phyloP scores from a whole-genome alignment of 1,140 invertebrate genomes.

The Drosophila bocki region DNA sequence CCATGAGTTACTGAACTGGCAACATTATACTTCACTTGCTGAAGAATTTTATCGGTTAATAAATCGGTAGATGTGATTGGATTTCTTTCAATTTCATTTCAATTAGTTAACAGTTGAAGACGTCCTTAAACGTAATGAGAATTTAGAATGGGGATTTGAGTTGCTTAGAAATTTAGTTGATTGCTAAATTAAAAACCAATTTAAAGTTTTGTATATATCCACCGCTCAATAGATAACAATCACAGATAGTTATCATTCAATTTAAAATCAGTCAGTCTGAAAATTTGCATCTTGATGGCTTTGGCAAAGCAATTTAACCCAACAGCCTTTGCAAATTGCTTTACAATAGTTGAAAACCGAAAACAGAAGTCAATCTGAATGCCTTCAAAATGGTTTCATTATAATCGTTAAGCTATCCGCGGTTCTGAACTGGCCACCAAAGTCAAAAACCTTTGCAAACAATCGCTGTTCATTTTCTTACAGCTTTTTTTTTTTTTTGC shows the following conservation, averaged over 20 bases:
- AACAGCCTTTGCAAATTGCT: slow-evolving; percentile 40
- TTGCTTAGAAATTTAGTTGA: too few relatives aligned
- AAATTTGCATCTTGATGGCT: slow-evolving; percentile 32
- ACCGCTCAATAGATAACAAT: slow-evolving; percentile 1
- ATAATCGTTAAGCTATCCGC: slow-evolving; percentile 46
- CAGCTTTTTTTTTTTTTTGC: slow-evolving; percentile 9
- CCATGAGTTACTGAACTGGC: slow-evolving; percentile 4
- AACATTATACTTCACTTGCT: neutral
- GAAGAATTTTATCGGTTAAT: neutral
- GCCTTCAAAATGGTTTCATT: slow-evolving; percentile 64
- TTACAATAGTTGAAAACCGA: slow-evolving; percentile 21
- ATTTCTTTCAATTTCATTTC: neutral
- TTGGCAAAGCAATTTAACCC: slow-evolving; percentile 42
- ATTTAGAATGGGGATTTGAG: neutral
- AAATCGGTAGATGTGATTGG: neutral
- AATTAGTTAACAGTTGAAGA: neutral
- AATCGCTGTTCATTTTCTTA: slow-evolving; percentile 47
- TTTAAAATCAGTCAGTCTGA: slow-evolving; percentile 5
- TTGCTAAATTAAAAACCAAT: neutral
- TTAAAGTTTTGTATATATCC: too few relatives aligned
- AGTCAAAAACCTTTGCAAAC: slow-evolving; percentile 56
- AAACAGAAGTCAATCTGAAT: slow-evolving; percentile 66
- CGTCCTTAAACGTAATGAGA: neutral
- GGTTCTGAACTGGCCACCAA: slow-evolving; percentile 44
- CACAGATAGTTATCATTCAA: slow-evolving; percentile 15